Conservation (phyloP, 92 coral and sea anemone genomes). For the Porites rus region DNA sequence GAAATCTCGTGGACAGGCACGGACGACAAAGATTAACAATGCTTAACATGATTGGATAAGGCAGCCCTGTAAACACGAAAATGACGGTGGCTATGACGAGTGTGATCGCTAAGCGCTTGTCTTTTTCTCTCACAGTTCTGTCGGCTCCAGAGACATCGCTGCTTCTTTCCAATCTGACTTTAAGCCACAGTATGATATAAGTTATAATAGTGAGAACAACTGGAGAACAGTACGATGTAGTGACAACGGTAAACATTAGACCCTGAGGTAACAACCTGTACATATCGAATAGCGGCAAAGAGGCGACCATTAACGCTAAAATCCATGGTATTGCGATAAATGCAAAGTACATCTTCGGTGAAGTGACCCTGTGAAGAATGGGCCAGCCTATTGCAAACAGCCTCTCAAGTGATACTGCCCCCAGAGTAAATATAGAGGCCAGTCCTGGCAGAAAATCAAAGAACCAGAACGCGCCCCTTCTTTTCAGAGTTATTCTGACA, state of each 20-base stretch:
- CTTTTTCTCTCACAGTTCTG: constrained; percentile 6
- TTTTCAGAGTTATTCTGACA: background rate
- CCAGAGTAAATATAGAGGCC: constrained; percentile 64
- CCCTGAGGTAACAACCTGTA: background rate
- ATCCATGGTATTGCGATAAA: constrained; percentile 47
- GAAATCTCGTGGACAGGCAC: constrained; percentile 26
- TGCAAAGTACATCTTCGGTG: constrained; percentile 32
- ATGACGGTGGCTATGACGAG: constrained; percentile 62
- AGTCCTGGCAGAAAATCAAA: constrained; percentile 57
- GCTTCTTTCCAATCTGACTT: background rate
- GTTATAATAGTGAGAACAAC: background rate
- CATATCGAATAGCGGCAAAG: constrained; percentile 13
- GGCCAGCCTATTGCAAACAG: constrained; percentile 71
- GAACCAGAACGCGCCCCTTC: constrained; percentile 35
- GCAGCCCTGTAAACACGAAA: constrained; percentile 59
- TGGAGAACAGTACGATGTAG: background rate
- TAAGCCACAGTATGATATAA: constrained; percentile 6
- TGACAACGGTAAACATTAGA: constrained; percentile 2
- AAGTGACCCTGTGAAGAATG: constrained; percentile 60
- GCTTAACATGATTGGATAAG: constrained; percentile 39
- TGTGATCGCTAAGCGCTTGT: constrained; percentile 51
- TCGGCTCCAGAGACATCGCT: background rate
- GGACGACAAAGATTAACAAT: constrained; percentile 28
- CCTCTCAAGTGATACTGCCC: constrained; percentile 63
- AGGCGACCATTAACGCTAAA: constrained; percentile 35